Conservation (phyloP, 1,140 invertebrate genomes). For the Sarcophaga peregrina region DNA sequence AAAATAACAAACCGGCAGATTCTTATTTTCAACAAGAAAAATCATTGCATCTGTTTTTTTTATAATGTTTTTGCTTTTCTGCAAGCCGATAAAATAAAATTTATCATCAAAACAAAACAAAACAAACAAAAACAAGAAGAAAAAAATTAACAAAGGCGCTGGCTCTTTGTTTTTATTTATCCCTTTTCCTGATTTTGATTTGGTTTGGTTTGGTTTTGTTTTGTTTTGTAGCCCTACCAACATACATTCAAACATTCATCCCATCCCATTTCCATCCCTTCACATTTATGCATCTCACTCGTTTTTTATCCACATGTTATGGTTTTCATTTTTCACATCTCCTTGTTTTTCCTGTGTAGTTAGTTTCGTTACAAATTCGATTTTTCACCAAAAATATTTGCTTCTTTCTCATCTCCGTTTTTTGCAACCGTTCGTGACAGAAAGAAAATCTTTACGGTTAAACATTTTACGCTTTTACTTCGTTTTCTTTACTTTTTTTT, state of each 20-base stretch:
- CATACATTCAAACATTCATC: neutral
- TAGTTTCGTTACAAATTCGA: constrained; percentile 34
- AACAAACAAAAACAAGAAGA: neutral
- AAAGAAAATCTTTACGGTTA: neutral
- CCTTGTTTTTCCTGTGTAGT: neutral
- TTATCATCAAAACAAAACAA: constrained; percentile 1
- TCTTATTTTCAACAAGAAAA: constrained; percentile 5
- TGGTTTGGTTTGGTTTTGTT: too few relatives aligned
- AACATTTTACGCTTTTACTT: neutral
- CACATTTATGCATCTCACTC: too few relatives aligned
- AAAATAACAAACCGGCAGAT: constrained; percentile 17
- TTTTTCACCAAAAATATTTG: constrained; percentile 38
- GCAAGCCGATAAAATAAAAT: neutral
- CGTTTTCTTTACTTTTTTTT: neutral
- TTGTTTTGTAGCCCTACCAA: neutral
- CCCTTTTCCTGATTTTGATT: neutral
- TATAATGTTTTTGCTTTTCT: neutral
- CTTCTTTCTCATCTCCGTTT: neutral
- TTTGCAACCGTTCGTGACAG: neutral
- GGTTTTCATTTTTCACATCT: too few relatives aligned
- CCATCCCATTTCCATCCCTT: neutral
- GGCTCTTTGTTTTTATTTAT: constrained; percentile 37
- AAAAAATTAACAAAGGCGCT: constrained; percentile 25
- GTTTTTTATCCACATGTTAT: too few relatives aligned
- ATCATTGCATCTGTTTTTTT: neutral